Conservation (phyloP, 2,888 invertebrate genomes). For the Gastracanthus pulcherrimus region DNA sequence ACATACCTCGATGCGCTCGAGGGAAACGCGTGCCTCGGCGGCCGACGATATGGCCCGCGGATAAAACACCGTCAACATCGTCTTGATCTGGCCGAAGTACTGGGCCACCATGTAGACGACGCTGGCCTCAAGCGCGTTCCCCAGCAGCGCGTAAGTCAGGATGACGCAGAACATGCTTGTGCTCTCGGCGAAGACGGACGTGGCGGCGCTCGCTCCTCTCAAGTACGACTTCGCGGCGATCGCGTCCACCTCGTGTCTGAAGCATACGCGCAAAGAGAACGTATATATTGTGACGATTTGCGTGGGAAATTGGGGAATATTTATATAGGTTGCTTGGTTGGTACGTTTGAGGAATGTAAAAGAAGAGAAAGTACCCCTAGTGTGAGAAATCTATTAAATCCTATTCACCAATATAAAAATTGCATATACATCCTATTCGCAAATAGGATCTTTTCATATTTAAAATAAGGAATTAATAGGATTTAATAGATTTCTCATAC, state of each 20-base stretch:
- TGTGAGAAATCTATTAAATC: no score
- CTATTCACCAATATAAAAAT: no score
- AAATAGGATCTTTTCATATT: no score
- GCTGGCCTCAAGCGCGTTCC: slow-evolving; percentile 79
- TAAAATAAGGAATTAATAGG: no score
- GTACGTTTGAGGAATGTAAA: no score
- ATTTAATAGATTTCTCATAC: no score
- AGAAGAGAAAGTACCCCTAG: no score
- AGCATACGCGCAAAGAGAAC: no score
- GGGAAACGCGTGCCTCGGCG: slow-evolving; percentile 63
- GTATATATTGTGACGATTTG: no score
- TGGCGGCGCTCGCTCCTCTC: slow-evolving; percentile 78
- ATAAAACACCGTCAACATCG: slow-evolving; percentile 83
- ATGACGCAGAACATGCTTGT: neutral
- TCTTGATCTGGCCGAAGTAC: slow-evolving; percentile 82
- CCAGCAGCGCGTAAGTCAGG: slow-evolving; percentile 85
- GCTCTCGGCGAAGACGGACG: neutral
- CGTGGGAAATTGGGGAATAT: no score
- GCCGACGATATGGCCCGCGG: slow-evolving; percentile 81
- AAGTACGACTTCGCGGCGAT: slow-evolving; percentile 84
- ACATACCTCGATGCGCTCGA: neutral
- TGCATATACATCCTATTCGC: no score
- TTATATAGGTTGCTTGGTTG: no score
- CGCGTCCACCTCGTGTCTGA: slow-evolving; percentile 84
- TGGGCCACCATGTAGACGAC: slow-evolving; percentile 88